Evolutionary conservation across 2,888 invertebrate genomes (phyloP), one percentile per base, ranked within the genome.

Genomic region (Cheilosia pagana): DNA sequence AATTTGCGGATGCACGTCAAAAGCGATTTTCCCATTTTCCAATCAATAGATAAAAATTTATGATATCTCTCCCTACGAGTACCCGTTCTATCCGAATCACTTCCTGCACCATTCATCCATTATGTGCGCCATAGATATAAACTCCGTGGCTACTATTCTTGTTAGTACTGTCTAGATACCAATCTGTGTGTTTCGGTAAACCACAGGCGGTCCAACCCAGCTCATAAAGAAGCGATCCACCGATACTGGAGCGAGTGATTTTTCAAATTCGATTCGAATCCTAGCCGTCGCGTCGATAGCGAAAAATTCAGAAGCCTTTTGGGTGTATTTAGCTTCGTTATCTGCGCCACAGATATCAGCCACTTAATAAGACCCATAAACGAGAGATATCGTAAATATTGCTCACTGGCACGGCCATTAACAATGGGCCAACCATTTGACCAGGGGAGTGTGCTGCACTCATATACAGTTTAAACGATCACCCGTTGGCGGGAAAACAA

Each of bases 11-110:
- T 57, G 63, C 63, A 83, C 63, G 74, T 83, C 83, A 78, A 52
- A 70, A 78, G 59, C 83, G 78, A 83, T 83, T 83, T 83, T 78
- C 78, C 41, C 68, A 83, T 83, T 83, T 83, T 83, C 83, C 78
- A 78, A 83, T 83, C 83, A 78, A 78, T 83, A 78, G 83, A 70
- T 78, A 78, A 70, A 70, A 35, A 83, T 78, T 78, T 83, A 83
- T 72, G 76, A 68, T 67, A 70, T 21, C 59, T 63, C 55, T 60
- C 65, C 21, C 45, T 39, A 57, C 55, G 67, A 57, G 78, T 78
- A 70, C 52, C n/a, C 60, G 48, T 81, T 76, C 65, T 71, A 71
- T 35, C 59, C 65, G 71, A 65, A 71, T 48, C 71, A 75, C 74
- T 78, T 78, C 83, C 78, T 81, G 81, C 59, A 76, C 53, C 59